phyloP scores from a whole-genome alignment of 2,797 vertebrate species.

The Rhadinocentrus ornatus region DNA sequence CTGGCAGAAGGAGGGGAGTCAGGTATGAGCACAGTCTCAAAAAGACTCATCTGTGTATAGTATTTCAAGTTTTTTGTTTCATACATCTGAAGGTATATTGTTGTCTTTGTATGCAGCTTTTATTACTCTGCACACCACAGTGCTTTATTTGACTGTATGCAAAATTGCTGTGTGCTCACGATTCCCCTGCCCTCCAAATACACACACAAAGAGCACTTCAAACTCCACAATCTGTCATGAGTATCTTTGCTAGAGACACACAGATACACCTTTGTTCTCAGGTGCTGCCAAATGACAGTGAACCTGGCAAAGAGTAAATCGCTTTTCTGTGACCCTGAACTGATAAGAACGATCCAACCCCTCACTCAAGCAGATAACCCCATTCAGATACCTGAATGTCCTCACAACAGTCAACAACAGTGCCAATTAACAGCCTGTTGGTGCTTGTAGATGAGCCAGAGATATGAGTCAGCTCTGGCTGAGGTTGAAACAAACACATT shows the following conservation, averaged over 20 bases:
- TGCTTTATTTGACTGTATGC: conserved; percentile 30
- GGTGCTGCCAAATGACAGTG: conserved; percentile 48
- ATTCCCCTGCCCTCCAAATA: neutral
- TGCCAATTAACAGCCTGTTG: conserved; percentile 78
- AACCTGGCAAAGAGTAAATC: conserved; percentile 69
- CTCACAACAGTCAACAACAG: conserved; percentile 67
- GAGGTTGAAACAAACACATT: conserved; percentile 60
- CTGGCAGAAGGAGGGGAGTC: conserved; percentile 99
- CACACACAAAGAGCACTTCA: conserved; percentile 27
- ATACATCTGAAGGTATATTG: conserved; percentile 13
- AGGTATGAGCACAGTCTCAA: conserved; percentile 83
- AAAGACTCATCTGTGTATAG: neutral
- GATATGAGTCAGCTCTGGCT: conserved; percentile 76
- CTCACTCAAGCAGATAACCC: conserved; percentile 68
- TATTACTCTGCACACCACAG: conserved; percentile 16
- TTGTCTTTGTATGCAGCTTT: conserved; percentile 21
- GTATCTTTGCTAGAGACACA: conserved; percentile 65
- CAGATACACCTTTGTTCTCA: conserved; percentile 73
- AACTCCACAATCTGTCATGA: conserved; percentile 62
- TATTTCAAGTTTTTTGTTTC: conserved; percentile 2
- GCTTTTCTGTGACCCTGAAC: conserved; percentile 70
- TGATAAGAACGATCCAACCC: conserved; percentile 76
- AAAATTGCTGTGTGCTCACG: conserved; percentile 22
- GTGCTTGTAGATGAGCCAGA: conserved; percentile 75
- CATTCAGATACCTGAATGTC: conserved; percentile 77